Evolutionary conservation across 2,888 invertebrate genomes (phyloP), one percentile per base, ranked within the genome.

Genomic region (Iphiclides podalirius): DNA sequence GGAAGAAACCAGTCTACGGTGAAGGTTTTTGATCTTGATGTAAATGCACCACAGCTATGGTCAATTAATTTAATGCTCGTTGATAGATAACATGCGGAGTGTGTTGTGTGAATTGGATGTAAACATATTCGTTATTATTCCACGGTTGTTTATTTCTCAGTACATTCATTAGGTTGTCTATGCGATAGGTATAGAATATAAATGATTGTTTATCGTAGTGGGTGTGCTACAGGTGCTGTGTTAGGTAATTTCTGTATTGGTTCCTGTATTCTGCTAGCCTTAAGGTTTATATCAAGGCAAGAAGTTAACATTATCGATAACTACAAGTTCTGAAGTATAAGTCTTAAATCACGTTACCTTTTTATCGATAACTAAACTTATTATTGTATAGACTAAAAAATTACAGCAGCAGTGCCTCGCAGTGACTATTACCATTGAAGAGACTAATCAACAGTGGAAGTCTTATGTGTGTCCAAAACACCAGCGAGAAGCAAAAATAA

Each of bases 21-120:
- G 41, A 55, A 65, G 68, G 70, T 70, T 67, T 75, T 75, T 77
- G 75, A 79, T 74, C 74, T 73, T 67, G 62, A 63, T 68, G 63
- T 60, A 50, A 71, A 67, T 61, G 64, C 60, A 64, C 63, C 58
- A 53, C 55, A 51, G 59, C 49, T 55, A 65, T 63, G 39, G 33
- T 37, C 41, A 33, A 45, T 48, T 33, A 52, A 52, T 47, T 45
- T 26, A 12, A 45, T 36, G 15, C 12, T 7, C 17, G 8, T 31
- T 15, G 4, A 17, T 26, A 35, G 39, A 43, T 38, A 43, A 34
- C 9, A 35, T 34, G 34, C 28, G 31, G 31, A 2, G 20, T 31
- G 31, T 14, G 17, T 35, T 1, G 15, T 33, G 28, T 33, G 1
- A 1, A 28, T 31, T 36, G 8, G 44, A 13, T 48, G 35, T 23